Conservation (phyloP, 2,113 vertebrate species). For the Lepus europaeus region DNA sequence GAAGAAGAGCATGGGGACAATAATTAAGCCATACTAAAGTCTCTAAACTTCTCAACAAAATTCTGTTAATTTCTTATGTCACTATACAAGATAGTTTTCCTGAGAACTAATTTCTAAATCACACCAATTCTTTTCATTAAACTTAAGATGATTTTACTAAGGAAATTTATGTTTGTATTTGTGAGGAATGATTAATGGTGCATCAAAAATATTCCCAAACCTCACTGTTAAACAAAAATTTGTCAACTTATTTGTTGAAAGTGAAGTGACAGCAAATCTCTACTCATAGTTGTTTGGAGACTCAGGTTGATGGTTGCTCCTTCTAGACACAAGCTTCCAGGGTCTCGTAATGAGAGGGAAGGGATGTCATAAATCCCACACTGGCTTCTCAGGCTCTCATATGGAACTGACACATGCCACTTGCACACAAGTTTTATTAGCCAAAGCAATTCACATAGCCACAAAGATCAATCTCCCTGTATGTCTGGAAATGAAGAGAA, state of each 20-base stretch:
- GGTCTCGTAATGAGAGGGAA: not conserved
- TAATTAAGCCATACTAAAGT: not conserved
- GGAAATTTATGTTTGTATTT: not conserved
- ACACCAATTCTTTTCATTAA: not conserved
- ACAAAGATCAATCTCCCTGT: not conserved
- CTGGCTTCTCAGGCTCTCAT: not conserved
- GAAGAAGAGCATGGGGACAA: not conserved
- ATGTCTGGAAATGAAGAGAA: not conserved
- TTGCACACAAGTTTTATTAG: not conserved
- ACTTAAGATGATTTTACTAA: not conserved
- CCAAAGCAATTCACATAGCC: not conserved
- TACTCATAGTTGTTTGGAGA: not conserved
- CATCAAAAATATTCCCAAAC: not conserved
- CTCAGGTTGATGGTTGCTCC: not conserved
- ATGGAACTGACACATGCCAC: not conserved
- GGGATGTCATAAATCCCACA: not conserved
- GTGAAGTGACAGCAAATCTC: not conserved
- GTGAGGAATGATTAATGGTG: not conserved
- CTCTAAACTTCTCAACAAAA: not conserved
- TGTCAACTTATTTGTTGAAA: not conserved
- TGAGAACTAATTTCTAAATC: constrained; percentile 1
- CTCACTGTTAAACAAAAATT: not conserved
- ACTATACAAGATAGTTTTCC: not conserved
- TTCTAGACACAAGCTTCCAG: not conserved
- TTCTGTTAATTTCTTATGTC: not conserved